Base-by-base conservation (phyloP, 2,888 invertebrate species). In the Phalera bucephala region DNA sequence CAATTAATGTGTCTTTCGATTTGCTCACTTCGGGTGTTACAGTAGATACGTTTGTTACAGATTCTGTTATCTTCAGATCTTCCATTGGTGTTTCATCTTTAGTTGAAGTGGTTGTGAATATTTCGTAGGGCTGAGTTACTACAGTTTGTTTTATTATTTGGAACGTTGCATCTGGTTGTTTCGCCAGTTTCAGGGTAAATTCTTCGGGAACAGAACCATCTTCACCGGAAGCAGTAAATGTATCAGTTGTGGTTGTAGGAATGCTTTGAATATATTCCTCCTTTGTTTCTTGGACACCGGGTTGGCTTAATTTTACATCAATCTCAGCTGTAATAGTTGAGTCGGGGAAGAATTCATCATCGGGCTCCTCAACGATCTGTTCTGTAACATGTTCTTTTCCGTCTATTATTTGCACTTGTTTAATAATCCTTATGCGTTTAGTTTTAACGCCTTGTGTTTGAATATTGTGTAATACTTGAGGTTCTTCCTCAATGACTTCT, bases 301-400 rank as follows among this genome's bases (percentile, higher is more conserved):
- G 45, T 40, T 61, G 50, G 10, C 40, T 48, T 21, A 82, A 52
- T 32, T 72, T 68, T 0, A 81, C 55, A 36, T 75, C 62, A 28
- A 80, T 73, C 31, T 76, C 69, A 36, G 80, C 67, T 19, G 68
- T 72, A 0, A 80, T 49, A 20, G 75, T 78, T 1, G 77, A 62
- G 10, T 75, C 69, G 9, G 81, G 73, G 22, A 73, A 25, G 36
- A 53, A 77, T 40, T 78, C 73, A 36, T 93, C 93, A 65, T 71
- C 74, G 0, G 56, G 58, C 45, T 74, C 72, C 49, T 95, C 95
- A 26, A 95, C 90, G 0, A 95, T 80, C 80, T 95, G 94, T 77
- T 96, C 95, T 1, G 93, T 93, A 0, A 94, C 91, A 40, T 93
- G 92, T 72, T 95, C 95, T 72, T 94, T 93, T 0, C 95, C 95